phyloP scores from a whole-genome alignment of 2,113 vertebrate species.

The Erythrocercus mccallii region DNA sequence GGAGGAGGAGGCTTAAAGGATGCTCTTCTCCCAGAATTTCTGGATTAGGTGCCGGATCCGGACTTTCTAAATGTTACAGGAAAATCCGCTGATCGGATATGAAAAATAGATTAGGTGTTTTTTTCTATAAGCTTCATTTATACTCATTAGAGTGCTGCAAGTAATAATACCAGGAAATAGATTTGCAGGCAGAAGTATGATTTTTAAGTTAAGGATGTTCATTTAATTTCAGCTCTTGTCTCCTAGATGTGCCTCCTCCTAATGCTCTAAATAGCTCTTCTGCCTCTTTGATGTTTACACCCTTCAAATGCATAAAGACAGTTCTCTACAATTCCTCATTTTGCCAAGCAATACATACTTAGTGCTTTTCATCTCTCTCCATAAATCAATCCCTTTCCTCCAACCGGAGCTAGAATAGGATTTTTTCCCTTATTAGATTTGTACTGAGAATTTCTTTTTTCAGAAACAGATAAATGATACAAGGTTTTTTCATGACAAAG shows the following conservation, averaged over 20 bases:
- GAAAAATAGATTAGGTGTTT: slow-evolving; percentile 36
- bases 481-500: slow-evolving; percentile 62
- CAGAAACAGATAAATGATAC: slow-evolving; percentile 63
- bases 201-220: slow-evolving; percentile 63
- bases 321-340: slow-evolving; percentile 67
- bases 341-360: slow-evolving; percentile 67
- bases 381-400: slow-evolving; percentile 63
- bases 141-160: slow-evolving; percentile 44
- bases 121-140: slow-evolving; percentile 42
- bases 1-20: not conserved
- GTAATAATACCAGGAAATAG: slow-evolving; percentile 51
- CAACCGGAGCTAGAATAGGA: slow-evolving; percentile 52
- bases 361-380: slow-evolving; percentile 65
- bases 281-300: slow-evolving; percentile 66
- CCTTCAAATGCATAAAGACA: slow-evolving; percentile 65
- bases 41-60: not conserved
- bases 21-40: not conserved
- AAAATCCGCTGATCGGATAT: not conserved
- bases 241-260: slow-evolving; percentile 45
- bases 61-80: not conserved
- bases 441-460: slow-evolving; percentile 65
- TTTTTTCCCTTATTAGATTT: slow-evolving; percentile 63
- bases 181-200: slow-evolving; percentile 50
- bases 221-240: slow-evolving; percentile 64
- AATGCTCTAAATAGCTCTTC: slow-evolving; percentile 59